Evolutionary conservation across 2,797 vertebrate species (phyloP).

Genomic region (Epinephelus malabaricus): DNA sequence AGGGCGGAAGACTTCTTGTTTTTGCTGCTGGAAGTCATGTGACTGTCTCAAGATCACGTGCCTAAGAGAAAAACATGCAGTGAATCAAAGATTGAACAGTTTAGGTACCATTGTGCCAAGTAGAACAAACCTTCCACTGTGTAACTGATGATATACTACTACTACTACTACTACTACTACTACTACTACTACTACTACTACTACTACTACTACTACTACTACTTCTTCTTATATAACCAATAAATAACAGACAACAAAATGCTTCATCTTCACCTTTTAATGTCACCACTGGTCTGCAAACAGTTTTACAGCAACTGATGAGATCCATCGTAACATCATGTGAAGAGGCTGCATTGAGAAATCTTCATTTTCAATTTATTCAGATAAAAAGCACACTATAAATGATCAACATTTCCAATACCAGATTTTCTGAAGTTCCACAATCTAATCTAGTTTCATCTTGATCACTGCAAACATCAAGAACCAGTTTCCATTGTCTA

Average conservation of each 20-base stretch:
- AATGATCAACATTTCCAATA: no score
- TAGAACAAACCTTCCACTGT: no score
- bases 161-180: no score
- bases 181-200: no score
- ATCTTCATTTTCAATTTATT: background rate
- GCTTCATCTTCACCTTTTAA: background rate
- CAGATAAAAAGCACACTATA: background rate
- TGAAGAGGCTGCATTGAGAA: background rate
- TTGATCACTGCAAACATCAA: background rate
- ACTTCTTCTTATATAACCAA: background rate
- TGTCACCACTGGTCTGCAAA: background rate
- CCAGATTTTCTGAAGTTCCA: background rate
- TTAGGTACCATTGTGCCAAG: background rate
- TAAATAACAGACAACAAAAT: background rate
- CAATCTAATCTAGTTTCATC: background rate
- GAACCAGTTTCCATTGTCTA: no score
- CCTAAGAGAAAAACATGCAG: background rate
- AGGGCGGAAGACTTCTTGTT: background rate
- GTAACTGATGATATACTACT: no score
- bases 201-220: no score
- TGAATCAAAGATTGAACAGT: background rate
- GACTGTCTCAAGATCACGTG: constrained; percentile 12
- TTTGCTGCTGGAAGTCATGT: constrained; percentile 6
- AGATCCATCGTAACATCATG: background rate
- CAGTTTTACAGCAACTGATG: background rate